A percentile compares a stretch with the other conserved stretches of the same genome.
phyloP scores from a whole-genome alignment of 2,888 invertebrate genomes.

The Pogonocherus hispidulus region DNA sequence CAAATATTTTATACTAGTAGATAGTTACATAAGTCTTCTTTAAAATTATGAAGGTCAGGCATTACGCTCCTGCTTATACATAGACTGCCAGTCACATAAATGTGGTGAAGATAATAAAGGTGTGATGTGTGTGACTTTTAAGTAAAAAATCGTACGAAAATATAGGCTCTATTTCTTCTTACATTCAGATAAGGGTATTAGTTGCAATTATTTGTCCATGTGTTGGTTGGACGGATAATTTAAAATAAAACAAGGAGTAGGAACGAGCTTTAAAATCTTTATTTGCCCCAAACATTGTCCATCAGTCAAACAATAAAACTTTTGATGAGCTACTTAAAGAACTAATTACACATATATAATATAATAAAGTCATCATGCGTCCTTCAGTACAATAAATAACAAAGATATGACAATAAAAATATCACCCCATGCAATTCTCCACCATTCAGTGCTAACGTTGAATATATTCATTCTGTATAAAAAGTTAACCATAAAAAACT shows the following conservation, averaged over 20 bases:
- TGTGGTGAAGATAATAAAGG: no score
- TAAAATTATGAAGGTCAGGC: no score
- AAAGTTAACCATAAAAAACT: constrained; percentile 22
- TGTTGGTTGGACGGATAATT: no score
- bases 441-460: constrained; percentile 21
- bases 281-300: constrained; percentile 39
- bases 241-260: constrained; percentile 20
- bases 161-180: no score
- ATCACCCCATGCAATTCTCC: constrained; percentile 24
- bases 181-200: no score
- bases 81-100: no score
- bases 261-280: constrained; percentile 41
- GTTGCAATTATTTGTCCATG: no score
- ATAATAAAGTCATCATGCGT: neutral
- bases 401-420: constrained; percentile 32
- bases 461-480: constrained; percentile 16
- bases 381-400: constrained; percentile 21
- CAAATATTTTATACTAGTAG: no score
- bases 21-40: no score
- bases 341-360: constrained; percentile 17
- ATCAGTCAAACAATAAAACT: constrained; percentile 30
- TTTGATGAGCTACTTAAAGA: constrained; percentile 21
- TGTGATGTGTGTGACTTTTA: no score
- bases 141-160: no score
- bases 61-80: no score